Evolutionary conservation across 2,888 invertebrate genomes (phyloP).

Genomic region (Drosophila anomalata): DNA sequence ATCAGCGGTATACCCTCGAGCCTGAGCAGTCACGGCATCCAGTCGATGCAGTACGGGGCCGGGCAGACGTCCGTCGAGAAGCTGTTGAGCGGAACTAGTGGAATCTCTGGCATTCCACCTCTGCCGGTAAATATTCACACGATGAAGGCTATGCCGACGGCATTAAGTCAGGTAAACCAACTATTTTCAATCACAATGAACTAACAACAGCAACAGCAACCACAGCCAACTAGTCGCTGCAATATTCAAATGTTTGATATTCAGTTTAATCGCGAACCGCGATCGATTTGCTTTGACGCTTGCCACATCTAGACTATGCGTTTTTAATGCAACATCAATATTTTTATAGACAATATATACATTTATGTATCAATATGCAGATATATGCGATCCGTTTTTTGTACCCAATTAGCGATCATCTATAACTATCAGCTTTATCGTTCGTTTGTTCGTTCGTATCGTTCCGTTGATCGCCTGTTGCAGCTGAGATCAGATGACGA

Average conservation of each 20-base stretch:
- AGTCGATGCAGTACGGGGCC: slow-evolving; percentile 59
- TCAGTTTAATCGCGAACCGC: slow-evolving; percentile 18
- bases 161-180: slow-evolving; percentile 84
- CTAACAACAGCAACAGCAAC: slow-evolving; percentile 56
- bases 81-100: slow-evolving; percentile 84
- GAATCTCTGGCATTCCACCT: slow-evolving; percentile 83
- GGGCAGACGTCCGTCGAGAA: slow-evolving; percentile 84
- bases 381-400: slow-evolving; percentile 15
- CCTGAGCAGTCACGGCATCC: slow-evolving; percentile 88
- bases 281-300: slow-evolving; percentile 29
- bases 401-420: slow-evolving; percentile 35
- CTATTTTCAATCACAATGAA: slow-evolving; percentile 80
- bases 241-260: slow-evolving; percentile 29
- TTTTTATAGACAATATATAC: not conserved
- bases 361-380: slow-evolving; percentile 1
- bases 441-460: slow-evolving; percentile 25
- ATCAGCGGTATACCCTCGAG: slow-evolving; percentile 86
- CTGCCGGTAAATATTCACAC: slow-evolving; percentile 84
- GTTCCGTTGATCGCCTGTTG: slow-evolving; percentile 44
- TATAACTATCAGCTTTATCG: slow-evolving; percentile 28
- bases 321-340: slow-evolving; percentile 7
- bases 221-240: slow-evolving; percentile 45
- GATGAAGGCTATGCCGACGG: slow-evolving; percentile 84
- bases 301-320: slow-evolving; percentile 21
- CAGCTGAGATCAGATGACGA: slow-evolving; percentile 25